Evolutionary conservation across 53 echinoderm and acorn worm genomes (phyloP).

Genomic region (Pentamera pediparva): DNA sequence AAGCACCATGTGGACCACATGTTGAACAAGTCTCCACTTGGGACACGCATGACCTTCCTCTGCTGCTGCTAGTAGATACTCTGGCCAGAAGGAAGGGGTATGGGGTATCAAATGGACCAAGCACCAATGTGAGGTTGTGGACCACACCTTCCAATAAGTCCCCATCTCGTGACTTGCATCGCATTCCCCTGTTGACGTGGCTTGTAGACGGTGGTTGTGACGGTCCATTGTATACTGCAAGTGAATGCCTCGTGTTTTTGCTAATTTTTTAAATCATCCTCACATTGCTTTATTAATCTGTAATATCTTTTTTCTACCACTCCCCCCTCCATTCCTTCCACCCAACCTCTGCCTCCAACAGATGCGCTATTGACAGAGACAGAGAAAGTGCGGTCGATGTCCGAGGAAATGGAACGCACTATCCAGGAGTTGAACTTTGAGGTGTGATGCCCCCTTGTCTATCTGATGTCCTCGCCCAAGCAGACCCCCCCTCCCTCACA

Average conservation of each 20-base stretch:
- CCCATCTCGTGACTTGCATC: no score
- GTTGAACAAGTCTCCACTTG: no score
- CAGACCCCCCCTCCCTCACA: no score
- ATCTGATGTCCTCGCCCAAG: no score
- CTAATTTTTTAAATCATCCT: slow-evolving; percentile 2
- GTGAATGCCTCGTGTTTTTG: neutral
- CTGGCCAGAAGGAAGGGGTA: no score
- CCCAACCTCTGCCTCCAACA: neutral
- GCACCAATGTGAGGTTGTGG: no score
- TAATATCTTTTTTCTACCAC: neutral
- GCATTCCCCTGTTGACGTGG: no score
- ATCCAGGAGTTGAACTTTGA: slow-evolving; percentile 32
- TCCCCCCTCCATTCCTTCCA: neutral
- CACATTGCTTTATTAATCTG: slow-evolving; percentile 6
- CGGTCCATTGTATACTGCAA: slow-evolving; percentile 29
- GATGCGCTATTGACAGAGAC: slow-evolving; percentile 35
- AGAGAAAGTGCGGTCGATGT: slow-evolving; percentile 33
- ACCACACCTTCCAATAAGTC: no score
- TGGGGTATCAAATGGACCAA: no score
- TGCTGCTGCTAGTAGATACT: no score
- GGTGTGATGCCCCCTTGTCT: slow-evolving; percentile 30
- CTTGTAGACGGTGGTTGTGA: slow-evolving; percentile 9
- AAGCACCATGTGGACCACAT: no score
- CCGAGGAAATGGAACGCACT: slow-evolving; percentile 45
- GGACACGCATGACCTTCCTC: no score